Percentiles rank a stretch among this genome's conserved stretches.
These are phyloP conservation scores for Coluber constrictor DNA, from an alignment of 2,797 vertebrate species.

Conservation along the genomic window DNA sequence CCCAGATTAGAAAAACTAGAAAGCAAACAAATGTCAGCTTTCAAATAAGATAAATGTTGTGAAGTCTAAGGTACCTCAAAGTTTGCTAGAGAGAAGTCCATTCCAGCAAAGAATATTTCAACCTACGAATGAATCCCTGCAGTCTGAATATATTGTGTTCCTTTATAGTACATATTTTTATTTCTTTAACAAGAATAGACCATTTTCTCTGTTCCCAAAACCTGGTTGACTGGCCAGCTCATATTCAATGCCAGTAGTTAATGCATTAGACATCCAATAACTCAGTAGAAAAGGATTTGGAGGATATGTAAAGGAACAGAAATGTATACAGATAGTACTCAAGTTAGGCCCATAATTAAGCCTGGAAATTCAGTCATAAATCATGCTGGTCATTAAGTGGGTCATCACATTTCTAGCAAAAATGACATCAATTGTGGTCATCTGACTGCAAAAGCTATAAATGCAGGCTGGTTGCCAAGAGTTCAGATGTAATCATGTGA, in stretches of 20 bases:
- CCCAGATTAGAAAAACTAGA: not conserved
- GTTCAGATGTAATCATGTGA: not conserved
- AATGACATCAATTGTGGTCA: not conserved
- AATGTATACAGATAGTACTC: not conserved
- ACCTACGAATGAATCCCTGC: not conserved
- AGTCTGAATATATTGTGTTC: not conserved
- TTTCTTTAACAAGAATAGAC: not conserved
- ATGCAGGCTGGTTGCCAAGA: not conserved
- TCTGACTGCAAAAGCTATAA: not conserved
- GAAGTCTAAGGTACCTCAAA: not conserved
- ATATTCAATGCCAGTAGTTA: not conserved
- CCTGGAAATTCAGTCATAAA: not conserved
- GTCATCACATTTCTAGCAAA: not conserved
- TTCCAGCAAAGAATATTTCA: not conserved
- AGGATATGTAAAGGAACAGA: not conserved
- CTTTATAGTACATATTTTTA: not conserved
- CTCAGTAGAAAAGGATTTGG: not conserved
- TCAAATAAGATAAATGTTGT: not conserved
- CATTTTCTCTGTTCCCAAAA: not conserved
- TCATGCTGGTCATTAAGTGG: not conserved
- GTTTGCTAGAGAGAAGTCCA: not conserved
- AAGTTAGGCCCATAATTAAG: not conserved
- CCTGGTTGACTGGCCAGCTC: not conserved
- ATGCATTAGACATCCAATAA: not conserved
- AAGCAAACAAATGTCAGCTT: not conserved